These are phyloP conservation scores for Alviniconcha strummeri DNA, from an alignment of 2,888 invertebrate species.

Conservation along the genomic window DNA sequence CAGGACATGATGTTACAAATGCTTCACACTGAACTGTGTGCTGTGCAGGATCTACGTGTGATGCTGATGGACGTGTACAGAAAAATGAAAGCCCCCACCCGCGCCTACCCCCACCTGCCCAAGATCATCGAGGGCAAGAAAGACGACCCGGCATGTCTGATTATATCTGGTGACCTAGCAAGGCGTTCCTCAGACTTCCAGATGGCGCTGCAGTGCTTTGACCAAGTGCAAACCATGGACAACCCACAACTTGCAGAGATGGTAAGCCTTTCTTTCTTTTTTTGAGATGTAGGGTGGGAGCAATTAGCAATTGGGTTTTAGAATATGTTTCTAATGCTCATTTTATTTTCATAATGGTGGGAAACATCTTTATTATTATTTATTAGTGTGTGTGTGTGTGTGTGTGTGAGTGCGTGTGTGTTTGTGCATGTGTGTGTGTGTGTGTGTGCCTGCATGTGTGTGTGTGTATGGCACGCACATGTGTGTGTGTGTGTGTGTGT, in stretches of 20 bases:
- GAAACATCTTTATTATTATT: background rate
- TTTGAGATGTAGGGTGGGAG: background rate
- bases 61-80: constrained; percentile 38
- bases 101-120: constrained; percentile 33
- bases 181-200: constrained; percentile 30
- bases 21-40: too few relatives aligned
- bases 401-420: background rate
- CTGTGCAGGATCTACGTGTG: constrained; percentile 33
- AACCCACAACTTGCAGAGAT: constrained; percentile 37
- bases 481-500: background rate
- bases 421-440: constrained; percentile 2
- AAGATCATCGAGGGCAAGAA: constrained; percentile 30
- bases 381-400: background rate
- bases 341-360: background rate
- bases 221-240: constrained; percentile 35
- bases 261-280: constrained; percentile 22
- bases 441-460: constrained; percentile 1
- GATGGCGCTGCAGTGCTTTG: constrained; percentile 37
- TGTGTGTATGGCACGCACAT: background rate
- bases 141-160: constrained; percentile 37
- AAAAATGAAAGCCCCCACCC: constrained; percentile 15
- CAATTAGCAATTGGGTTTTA: background rate
- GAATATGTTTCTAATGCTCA: background rate
- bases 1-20: too few relatives aligned
- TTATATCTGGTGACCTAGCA: constrained; percentile 38